These are phyloP conservation scores for Acronicta aceris DNA, from an alignment of 2,888 invertebrate genomes.

Conservation along the genomic window DNA sequence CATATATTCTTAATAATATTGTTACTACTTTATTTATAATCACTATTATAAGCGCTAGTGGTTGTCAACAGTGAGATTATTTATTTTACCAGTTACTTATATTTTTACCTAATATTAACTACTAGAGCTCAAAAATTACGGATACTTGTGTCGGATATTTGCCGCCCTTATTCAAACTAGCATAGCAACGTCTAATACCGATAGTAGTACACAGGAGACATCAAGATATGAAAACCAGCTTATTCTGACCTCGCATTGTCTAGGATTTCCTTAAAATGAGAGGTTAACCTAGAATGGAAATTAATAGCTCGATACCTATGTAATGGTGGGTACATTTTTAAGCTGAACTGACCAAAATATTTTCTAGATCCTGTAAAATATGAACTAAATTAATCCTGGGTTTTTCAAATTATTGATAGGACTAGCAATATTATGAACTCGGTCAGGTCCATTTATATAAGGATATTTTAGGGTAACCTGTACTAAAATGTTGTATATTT, in stretches of 20 bases:
- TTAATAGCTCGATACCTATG: no score
- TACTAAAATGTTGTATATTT: neutral
- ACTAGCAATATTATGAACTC: no score
- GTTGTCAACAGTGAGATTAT: conserved; percentile 53
- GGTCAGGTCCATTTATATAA: no score
- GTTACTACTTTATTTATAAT: conserved; percentile 1
- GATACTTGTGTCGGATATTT: neutral
- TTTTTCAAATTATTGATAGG: no score
- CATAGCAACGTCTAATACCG: neutral
- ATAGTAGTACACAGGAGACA: no score
- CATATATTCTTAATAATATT: no score
- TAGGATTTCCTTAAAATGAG: no score
- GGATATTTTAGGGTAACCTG: neutral
- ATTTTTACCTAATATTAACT: conserved; percentile 10
- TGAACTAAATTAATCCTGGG: no score
- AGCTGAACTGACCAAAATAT: neutral
- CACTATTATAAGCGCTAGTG: conserved; percentile 20
- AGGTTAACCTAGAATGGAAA: no score
- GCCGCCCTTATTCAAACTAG: conserved; percentile 1
- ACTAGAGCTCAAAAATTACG: conserved; percentile 2
- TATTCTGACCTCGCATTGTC: no score
- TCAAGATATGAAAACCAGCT: no score
- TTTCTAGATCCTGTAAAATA: no score
- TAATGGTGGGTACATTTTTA: neutral
- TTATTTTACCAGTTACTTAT: conserved; percentile 17